Base-by-base conservation (phyloP, 2,888 invertebrate genomes). In the Graphium colonna region DNA sequence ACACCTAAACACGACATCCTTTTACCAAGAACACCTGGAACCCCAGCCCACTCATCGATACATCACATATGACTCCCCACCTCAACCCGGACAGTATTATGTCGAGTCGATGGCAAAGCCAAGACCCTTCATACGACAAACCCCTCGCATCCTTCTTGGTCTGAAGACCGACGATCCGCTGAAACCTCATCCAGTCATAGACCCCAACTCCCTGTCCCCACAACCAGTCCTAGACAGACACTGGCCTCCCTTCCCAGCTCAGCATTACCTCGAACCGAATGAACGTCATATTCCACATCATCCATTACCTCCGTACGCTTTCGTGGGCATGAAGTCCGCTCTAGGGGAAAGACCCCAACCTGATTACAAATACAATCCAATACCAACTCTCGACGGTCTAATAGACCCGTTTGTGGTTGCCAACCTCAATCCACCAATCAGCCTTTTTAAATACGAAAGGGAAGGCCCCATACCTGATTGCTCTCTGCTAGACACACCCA, bases 171-270 rank as follows among this genome's bases (percentile, higher is more conserved):
- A 87, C 54, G 80, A 84, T 60, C 77, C 81, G 0, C 72, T 77
- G 42, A 72, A 66, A 36, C 51, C 52, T 33, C 82, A 84, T 56
- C 85, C 84, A 1, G 59, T 79, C 16, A 80, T 84, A 50, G 79
- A 87, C 57, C 75, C 82, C 0, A 69, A 88, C 60, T 84, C 86
- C 1, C 57, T 88, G 10, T 82, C 83, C 0, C 86, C 86, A 1
- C 85, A 86, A 55, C 63, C 79, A 31, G 69, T 76, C 57, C 67
- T 87, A n/a, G 78, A 88, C 54, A 73, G 78, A 52, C 81, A 83
- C 56, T 88, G 87, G 87, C 86, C 86, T 8, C 86, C 88, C 3
- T 87, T 88, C 52, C 89, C 89, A 5, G 88, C 84, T 49, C 87
- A 87, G 52, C 86, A 87, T 62, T 86, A 87, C 55, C 71, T 83